Conservation (phyloP, 2,888 invertebrate genomes). For the Amiota minor region DNA sequence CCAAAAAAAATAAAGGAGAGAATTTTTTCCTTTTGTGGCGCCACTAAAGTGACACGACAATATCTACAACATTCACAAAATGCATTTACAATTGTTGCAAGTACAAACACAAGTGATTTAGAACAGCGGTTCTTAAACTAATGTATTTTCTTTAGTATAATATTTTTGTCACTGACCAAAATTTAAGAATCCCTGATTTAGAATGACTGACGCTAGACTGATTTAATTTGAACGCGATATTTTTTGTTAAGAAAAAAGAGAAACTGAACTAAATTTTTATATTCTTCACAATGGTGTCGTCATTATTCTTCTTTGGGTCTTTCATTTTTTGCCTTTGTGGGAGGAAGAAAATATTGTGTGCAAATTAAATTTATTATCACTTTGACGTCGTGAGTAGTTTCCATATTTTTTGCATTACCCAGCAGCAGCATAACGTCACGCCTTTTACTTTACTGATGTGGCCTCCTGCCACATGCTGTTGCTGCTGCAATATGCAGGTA, state of each 20-base stretch:
- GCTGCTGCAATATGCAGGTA: not conserved
- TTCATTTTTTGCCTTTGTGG: slow-evolving; percentile 4
- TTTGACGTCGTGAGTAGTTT: not conserved
- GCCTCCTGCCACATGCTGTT: not conserved
- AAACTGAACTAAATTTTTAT: not conserved
- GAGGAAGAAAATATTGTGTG: slow-evolving; percentile 10
- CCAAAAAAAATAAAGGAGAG: too few species aligned
- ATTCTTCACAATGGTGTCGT: slow-evolving; percentile 1
- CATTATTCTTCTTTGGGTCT: not conserved
- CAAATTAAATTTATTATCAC: slow-evolving; percentile 33
- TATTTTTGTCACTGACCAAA: too few species aligned
- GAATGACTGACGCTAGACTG: slow-evolving; percentile 27
- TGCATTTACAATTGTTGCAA: too few species aligned
- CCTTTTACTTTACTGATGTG: slow-evolving; percentile 12
- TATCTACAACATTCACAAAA: too few species aligned
- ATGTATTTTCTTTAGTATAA: too few species aligned
- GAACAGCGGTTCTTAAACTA: too few species aligned
- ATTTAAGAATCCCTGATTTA: not conserved
- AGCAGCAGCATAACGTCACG: not conserved
- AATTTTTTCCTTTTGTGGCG: too few species aligned
- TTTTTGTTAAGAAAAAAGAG: slow-evolving; percentile 3
- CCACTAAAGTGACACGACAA: too few species aligned
- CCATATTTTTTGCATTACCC: not conserved
- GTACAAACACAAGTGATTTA: too few species aligned
- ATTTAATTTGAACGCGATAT: slow-evolving; percentile 22